Evolutionary conservation across 1,140 invertebrate species (phyloP).

Genomic region (Papilio polyxenes): DNA sequence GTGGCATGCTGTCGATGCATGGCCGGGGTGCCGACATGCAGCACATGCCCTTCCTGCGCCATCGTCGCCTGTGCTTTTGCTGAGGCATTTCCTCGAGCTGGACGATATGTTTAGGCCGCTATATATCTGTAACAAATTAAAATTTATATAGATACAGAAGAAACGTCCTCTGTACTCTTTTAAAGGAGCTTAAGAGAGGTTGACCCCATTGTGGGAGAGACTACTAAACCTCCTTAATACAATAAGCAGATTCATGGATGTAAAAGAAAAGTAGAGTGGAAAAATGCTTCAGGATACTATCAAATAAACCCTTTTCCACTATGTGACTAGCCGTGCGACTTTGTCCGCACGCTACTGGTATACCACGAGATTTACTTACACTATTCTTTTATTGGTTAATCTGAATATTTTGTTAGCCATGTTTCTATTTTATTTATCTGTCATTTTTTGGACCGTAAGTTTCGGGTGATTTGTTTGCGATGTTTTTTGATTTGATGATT

Average conservation of each 20-base stretch:
- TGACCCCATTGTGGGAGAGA: neutral
- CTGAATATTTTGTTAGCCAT: neutral
- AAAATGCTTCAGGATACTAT: neutral
- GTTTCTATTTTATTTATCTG: slow-evolving; percentile 23
- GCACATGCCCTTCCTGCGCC: slow-evolving; percentile 9
- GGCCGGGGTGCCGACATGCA: slow-evolving; percentile 21
- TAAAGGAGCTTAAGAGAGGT: neutral
- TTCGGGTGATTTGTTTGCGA: neutral
- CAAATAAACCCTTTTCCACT: neutral
- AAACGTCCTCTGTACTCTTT: neutral
- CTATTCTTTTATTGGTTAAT: neutral
- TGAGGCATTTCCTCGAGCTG: slow-evolving; percentile 27
- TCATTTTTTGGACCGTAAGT: neutral
- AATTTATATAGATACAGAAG: too few species aligned
- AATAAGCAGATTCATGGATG: neutral
- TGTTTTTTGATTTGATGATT: neutral
- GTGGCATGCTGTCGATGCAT: slow-evolving; percentile 38
- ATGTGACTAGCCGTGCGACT: neutral
- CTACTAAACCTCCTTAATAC: neutral
- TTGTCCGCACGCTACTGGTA: neutral
- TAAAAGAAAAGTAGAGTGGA: neutral
- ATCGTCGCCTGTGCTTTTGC: slow-evolving; percentile 22
- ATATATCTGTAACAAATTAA: neutral
- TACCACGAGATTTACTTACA: neutral
- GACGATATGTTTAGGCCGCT: slow-evolving; percentile 10